These are phyloP conservation scores for Melanotaenia nigrans DNA, from an alignment of 2,797 vertebrate species.

Conservation along the genomic window DNA sequence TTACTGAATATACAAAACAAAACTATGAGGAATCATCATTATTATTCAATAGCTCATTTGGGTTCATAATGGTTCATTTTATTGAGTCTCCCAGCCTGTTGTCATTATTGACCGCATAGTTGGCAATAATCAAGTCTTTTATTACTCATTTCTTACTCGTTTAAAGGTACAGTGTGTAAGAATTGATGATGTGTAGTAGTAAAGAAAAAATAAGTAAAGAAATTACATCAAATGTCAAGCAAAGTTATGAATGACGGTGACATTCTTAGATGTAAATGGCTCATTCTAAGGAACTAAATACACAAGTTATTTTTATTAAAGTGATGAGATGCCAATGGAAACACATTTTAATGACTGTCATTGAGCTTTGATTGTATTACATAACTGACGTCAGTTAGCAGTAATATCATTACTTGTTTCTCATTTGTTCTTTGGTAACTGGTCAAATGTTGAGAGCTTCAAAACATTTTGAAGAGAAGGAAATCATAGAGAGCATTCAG, in stretches of 20 bases:
- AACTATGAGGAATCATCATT: background rate
- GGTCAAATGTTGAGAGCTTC: background rate
- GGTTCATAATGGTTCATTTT: background rate
- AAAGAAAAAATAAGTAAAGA: too few species aligned
- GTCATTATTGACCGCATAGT: background rate
- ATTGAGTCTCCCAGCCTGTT: background rate
- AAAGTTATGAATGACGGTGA: too few species aligned
- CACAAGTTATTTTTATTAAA: too few species aligned
- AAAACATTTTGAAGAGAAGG: background rate
- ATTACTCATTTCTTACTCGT: background rate
- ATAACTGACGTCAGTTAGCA: background rate
- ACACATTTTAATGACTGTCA: background rate
- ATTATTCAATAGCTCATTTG: too few species aligned
- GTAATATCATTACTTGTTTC: background rate
- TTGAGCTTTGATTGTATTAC: too few species aligned
- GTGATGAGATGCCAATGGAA: background rate
- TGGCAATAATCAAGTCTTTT: background rate
- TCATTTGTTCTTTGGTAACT: background rate
- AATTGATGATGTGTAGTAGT: too few species aligned
- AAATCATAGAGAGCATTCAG: background rate
- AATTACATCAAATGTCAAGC: too few species aligned
- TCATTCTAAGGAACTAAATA: too few species aligned
- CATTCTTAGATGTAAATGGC: too few species aligned
- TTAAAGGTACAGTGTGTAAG: too few species aligned
- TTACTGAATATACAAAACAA: background rate